Conservation (phyloP, 2,113 vertebrate genomes). For the Scophthalmus maximus region DNA sequence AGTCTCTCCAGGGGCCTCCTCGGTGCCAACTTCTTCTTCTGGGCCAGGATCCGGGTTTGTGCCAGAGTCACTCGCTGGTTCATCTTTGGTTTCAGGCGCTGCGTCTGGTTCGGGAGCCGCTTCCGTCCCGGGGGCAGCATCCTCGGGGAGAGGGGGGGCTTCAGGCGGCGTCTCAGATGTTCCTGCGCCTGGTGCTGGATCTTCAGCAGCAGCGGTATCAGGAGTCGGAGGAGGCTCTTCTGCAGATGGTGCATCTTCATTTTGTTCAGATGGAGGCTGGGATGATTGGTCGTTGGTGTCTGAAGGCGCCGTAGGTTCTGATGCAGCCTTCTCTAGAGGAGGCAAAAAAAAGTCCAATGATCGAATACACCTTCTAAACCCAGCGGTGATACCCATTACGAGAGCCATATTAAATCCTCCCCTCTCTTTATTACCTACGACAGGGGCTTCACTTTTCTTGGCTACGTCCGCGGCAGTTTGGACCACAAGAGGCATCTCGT, state of each 20-base stretch:
- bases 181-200: constrained; percentile 15
- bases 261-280: constrained; percentile 42
- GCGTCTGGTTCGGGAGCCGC: constrained; percentile 21
- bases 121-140: constrained; percentile 5
- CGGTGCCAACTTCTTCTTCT: constrained; percentile 11
- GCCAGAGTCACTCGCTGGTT: not conserved
- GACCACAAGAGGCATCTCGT: constrained; percentile 75
- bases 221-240: constrained; percentile 18
- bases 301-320: constrained; percentile 21
- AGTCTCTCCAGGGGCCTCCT: constrained; percentile 17
- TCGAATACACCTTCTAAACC: constrained; percentile 1
- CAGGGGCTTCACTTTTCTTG: constrained; percentile 36
- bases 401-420: not conserved
- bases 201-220: constrained; percentile 3
- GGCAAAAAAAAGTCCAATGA: not conserved
- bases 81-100: constrained; percentile 30
- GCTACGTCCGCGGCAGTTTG: constrained; percentile 21
- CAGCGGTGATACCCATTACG: not conserved
- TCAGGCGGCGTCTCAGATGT: constrained; percentile 39
- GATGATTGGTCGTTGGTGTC: constrained; percentile 21
- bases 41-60: constrained; percentile 26
- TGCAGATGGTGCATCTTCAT: constrained; percentile 26
- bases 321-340: constrained; percentile 38
- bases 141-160: not conserved
- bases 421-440: constrained; percentile 75